These are phyloP conservation scores for Harpalus rufipes DNA, from an alignment of 2,888 invertebrate species.

Conservation along the genomic window DNA sequence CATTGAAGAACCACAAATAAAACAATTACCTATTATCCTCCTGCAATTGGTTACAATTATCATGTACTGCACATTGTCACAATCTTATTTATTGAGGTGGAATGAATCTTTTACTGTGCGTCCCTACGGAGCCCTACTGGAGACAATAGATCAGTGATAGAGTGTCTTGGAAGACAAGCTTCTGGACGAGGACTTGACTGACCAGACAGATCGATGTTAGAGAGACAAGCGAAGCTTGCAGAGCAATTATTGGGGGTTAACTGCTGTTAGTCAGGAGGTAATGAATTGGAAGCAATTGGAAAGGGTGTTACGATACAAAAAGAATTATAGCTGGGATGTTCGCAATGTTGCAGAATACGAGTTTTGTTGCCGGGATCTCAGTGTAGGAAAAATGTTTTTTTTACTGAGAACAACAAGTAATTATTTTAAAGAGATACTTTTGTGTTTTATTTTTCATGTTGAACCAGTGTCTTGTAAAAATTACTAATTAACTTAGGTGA, in stretches of 20 bases:
- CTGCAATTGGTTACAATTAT: neutral
- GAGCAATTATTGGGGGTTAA: slow-evolving; percentile 32
- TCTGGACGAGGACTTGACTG: neutral
- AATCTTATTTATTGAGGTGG: neutral
- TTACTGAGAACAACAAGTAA: too few relatives aligned
- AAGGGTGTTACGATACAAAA: slow-evolving; percentile 10
- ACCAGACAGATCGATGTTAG: neutral
- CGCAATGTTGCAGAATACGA: neutral
- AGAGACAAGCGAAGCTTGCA: neutral
- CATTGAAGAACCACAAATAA: too few relatives aligned
- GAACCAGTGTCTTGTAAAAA: too few relatives aligned
- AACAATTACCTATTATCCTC: too few relatives aligned
- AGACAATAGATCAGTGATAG: neutral
- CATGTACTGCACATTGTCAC: neutral
- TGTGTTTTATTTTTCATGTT: too few relatives aligned
- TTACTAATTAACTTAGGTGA: too few relatives aligned
- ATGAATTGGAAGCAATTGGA: slow-evolving; percentile 24
- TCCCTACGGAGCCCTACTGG: neutral
- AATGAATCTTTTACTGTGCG: slow-evolving; percentile 1
- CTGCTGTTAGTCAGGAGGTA: neutral
- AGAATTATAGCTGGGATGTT: slow-evolving; percentile 1
- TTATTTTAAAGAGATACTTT: too few relatives aligned
- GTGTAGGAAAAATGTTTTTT: too few relatives aligned
- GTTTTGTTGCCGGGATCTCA: too few relatives aligned
- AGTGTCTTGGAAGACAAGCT: neutral